Conservation (phyloP, 2,888 invertebrate species). For the Eurois occulta region DNA sequence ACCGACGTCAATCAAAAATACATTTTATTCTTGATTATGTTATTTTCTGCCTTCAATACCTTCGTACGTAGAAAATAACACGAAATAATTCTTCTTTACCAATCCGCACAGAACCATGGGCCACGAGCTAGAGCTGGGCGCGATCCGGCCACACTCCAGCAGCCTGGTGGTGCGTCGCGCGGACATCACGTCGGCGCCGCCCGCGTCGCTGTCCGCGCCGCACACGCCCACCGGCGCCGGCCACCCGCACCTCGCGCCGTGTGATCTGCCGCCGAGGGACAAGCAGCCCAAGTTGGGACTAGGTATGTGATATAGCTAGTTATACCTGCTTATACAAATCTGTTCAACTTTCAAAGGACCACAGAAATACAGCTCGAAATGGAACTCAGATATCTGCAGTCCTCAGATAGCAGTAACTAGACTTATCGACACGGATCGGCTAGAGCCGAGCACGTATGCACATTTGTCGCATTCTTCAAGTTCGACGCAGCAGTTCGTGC, state of each 20-base stretch:
- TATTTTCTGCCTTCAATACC: background rate
- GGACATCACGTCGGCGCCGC: slow-evolving; percentile 73
- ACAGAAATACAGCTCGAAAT: background rate
- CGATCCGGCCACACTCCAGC: slow-evolving; percentile 78
- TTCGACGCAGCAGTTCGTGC: no score
- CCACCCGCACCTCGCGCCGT: slow-evolving; percentile 73
- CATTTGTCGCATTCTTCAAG: no score
- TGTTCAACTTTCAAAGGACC: background rate
- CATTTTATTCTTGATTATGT: background rate
- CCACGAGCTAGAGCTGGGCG: slow-evolving; percentile 74
- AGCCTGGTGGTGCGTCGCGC: slow-evolving; percentile 82
- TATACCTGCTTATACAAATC: background rate
- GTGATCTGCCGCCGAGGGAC: slow-evolving; percentile 49
- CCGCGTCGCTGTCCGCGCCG: slow-evolving; percentile 82
- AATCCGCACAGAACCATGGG: slow-evolving; percentile 37
- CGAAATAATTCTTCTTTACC: background rate
- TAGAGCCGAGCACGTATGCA: no score
- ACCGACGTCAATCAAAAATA: background rate
- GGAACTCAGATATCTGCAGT: background rate
- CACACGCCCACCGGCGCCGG: slow-evolving; percentile 85
- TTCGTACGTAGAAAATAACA: background rate
- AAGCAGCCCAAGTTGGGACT: slow-evolving; percentile 74
- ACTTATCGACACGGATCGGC: background rate
- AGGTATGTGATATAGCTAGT: slow-evolving; percentile 47
- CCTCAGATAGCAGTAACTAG: background rate